Conservation (phyloP, 1,140 invertebrate species). For the Neodiprion lecontei region DNA sequence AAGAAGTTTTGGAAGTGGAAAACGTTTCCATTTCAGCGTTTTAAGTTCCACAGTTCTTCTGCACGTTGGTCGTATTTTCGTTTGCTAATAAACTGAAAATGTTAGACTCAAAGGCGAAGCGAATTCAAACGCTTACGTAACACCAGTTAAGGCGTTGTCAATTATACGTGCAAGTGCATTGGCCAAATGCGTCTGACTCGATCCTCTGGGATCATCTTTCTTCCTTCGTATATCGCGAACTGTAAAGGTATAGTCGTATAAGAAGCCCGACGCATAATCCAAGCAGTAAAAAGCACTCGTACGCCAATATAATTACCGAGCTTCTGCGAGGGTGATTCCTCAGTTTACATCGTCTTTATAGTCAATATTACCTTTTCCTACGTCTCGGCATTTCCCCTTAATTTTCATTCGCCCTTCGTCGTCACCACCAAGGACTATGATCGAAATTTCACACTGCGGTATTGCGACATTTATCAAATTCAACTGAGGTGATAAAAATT, state of each 20-base stretch:
- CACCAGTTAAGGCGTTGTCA: no score
- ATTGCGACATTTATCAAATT: background rate
- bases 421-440: background rate
- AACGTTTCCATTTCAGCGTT: no score
- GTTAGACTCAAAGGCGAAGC: no score
- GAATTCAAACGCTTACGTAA: no score
- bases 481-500: background rate
- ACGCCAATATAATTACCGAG: slow-evolving; percentile 28
- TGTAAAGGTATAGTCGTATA: background rate
- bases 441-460: background rate
- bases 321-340: slow-evolving; percentile 23
- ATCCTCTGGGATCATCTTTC: background rate
- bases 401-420: background rate
- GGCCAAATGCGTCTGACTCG: background rate
- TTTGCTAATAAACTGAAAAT: no score
- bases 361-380: slow-evolving; percentile 31
- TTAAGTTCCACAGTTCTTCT: no score
- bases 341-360: slow-evolving; percentile 33
- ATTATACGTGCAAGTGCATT: no score
- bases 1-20: no score
- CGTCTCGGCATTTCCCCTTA: slow-evolving; percentile 11
- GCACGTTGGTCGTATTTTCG: no score
- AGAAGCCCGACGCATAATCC: slow-evolving; percentile 27
- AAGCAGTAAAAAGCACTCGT: slow-evolving; percentile 33
- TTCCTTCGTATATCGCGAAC: background rate